Percentiles rank a stretch among this genome's conserved stretches.
Evolutionary conservation across 2,113 vertebrate species (phyloP).

Genomic region (Arothron firmamentum): DNA sequence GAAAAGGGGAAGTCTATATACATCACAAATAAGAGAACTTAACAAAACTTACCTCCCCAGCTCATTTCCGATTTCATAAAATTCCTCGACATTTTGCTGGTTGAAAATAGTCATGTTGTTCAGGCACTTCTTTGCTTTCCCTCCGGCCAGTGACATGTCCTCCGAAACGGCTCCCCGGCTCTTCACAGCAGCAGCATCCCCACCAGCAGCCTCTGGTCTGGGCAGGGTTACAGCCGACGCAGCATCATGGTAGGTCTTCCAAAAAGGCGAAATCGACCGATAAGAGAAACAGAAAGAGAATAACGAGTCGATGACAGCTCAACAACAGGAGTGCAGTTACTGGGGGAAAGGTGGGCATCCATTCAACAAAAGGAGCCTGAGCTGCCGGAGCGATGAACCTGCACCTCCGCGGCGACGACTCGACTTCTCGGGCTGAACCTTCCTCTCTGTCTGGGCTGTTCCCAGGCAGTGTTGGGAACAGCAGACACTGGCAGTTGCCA

Average conservation of each 20-base stretch:
- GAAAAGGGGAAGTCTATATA: slow-evolving; percentile 9
- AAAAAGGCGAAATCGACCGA: not conserved
- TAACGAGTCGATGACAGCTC: not conserved
- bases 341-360: not conserved
- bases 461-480: not conserved
- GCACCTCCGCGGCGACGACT: slow-evolving; percentile 52
- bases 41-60: slow-evolving; percentile 85
- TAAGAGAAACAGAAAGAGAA: not conserved
- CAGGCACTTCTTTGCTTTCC: slow-evolving; percentile 45
- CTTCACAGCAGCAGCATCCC: slow-evolving; percentile 65
- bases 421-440: slow-evolving; percentile 33
- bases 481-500: not conserved
- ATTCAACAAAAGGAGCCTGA: slow-evolving; percentile 37
- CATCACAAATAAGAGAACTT: not conserved
- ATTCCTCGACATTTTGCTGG: slow-evolving; percentile 92
- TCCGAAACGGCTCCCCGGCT: slow-evolving; percentile 20
- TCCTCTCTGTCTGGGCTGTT: not conserved
- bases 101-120: slow-evolving; percentile 91
- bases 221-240: slow-evolving; percentile 45
- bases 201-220: slow-evolving; percentile 64
- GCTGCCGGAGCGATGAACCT: slow-evolving; percentile 27
- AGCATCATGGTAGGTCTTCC: slow-evolving; percentile 63
- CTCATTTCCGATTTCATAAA: slow-evolving; percentile 89
- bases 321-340: not conserved
- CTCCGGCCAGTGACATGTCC: slow-evolving; percentile 41